phyloP scores from a whole-genome alignment of 2,797 vertebrate genomes.

The Sebastiscus tertius region DNA sequence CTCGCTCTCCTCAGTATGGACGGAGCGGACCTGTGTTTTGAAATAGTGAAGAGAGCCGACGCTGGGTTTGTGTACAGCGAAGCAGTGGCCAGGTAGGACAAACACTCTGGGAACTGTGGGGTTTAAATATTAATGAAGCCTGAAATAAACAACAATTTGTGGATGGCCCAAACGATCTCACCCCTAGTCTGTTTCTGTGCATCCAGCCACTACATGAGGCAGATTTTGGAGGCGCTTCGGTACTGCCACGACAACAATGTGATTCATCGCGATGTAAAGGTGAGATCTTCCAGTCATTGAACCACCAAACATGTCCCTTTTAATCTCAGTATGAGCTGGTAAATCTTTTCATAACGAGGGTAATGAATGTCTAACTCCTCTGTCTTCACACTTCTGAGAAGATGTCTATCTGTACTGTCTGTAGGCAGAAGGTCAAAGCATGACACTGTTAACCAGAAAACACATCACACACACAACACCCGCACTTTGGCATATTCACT shows the following conservation, averaged over 20 bases:
- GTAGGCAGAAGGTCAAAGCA: background rate
- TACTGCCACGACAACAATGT: conserved; percentile 99
- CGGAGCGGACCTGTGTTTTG: conserved; percentile 97
- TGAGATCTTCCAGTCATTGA: conserved; percentile 68
- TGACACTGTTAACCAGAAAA: background rate
- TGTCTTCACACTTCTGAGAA: background rate
- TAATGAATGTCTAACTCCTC: background rate
- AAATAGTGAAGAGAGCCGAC: conserved; percentile 98
- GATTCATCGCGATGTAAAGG: conserved; percentile 97
- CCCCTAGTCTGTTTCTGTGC: conserved; percentile 2
- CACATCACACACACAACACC: background rate
- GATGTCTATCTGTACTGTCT: background rate
- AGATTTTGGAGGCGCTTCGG: conserved; percentile 95
- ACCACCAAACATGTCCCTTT: background rate
- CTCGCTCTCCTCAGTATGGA: conserved; percentile 88
- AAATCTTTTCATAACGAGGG: background rate
- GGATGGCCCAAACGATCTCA: background rate
- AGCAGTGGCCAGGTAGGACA: conserved; percentile 93
- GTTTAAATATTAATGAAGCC: background rate
- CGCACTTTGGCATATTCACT: background rate
- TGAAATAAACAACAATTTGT: background rate
- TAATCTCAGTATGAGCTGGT: background rate
- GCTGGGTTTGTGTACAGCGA: conserved; percentile 99
- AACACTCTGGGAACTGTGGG: background rate
- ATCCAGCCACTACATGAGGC: conserved; percentile 96